A percentile compares a stretch with the other conserved stretches of the same genome.
Conservation (phyloP, 2,113 vertebrate species). For the Microtus ochrogaster region DNA sequence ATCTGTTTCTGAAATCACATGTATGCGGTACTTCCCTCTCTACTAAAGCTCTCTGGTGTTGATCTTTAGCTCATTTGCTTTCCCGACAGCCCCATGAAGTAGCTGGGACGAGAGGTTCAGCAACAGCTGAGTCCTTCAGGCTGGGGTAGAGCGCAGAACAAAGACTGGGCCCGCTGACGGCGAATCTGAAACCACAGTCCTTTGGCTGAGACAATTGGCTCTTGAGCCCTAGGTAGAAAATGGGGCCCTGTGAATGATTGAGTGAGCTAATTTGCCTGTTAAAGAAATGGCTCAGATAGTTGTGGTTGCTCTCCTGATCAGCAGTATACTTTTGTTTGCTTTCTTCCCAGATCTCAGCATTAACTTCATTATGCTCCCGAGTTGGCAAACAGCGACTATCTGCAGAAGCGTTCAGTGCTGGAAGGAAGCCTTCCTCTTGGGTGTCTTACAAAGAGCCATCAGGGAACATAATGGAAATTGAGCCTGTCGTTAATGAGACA, state of each 20-base stretch:
- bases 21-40: not conserved
- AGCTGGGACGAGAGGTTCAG: not conserved
- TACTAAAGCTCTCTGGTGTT: not conserved
- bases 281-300: conserved; percentile 24
- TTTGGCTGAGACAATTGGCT: not conserved
- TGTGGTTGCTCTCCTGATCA: conserved; percentile 39
- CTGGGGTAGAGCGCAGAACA: not conserved
- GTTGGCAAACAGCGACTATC: not conserved
- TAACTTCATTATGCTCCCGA: conserved; percentile 55
- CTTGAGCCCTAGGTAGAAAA: conserved; percentile 27
- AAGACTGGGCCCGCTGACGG: not conserved
- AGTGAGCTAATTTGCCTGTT: conserved; percentile 22
- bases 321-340: conserved; percentile 61
- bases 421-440: conserved; percentile 58
- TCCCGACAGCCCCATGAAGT: not conserved
- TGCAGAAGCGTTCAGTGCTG: conserved; percentile 43
- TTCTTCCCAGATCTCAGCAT: conserved; percentile 70
- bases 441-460: conserved; percentile 56
- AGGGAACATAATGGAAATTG: conserved; percentile 68
- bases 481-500: conserved; percentile 77
- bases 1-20: conserved; percentile 58
- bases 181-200: conserved; percentile 41
- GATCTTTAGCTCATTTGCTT: not conserved
- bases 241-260: conserved; percentile 31
- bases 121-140: not conserved